Conservation (phyloP, 2,113 vertebrate species). For the Ranitomeya variabilis region DNA sequence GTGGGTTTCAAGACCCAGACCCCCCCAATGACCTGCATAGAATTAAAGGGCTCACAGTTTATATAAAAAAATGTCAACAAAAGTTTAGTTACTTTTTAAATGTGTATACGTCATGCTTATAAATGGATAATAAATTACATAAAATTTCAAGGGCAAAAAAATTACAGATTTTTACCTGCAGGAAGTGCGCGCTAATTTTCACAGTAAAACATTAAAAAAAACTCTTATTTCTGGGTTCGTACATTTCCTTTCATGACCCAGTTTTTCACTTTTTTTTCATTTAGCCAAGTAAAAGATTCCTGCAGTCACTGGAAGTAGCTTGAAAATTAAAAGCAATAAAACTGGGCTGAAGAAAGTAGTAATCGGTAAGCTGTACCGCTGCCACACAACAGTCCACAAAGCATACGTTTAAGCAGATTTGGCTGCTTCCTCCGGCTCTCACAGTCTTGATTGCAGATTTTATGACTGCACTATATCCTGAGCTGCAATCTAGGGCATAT, state of each 20-base stretch:
- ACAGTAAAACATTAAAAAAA: neutral
- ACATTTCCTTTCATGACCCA: neutral
- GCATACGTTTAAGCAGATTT: conserved; percentile 28
- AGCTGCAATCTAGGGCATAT: neutral
- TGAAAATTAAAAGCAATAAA: conserved; percentile 40
- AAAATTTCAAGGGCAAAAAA: neutral
- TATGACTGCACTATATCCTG: conserved; percentile 19
- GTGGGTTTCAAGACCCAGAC: too few relatives aligned
- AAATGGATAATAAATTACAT: neutral
- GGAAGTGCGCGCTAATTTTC: neutral
- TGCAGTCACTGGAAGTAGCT: neutral
- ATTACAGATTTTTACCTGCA: neutral
- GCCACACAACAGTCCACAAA: conserved; percentile 43
- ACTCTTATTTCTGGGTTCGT: neutral
- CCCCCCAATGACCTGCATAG: too few relatives aligned
- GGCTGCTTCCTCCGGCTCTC: neutral
- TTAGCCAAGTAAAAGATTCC: neutral
- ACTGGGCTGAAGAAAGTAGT: neutral
- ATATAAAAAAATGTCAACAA: too few relatives aligned
- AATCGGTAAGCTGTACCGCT: conserved; percentile 31
- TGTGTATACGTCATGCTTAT: too few relatives aligned
- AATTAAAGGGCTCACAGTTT: too few relatives aligned
- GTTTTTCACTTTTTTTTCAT: neutral
- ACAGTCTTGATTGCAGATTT: neutral
- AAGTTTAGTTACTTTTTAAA: too few relatives aligned